Conservation (phyloP, 2,888 invertebrate species). For the Rhamnusium bicolor region DNA sequence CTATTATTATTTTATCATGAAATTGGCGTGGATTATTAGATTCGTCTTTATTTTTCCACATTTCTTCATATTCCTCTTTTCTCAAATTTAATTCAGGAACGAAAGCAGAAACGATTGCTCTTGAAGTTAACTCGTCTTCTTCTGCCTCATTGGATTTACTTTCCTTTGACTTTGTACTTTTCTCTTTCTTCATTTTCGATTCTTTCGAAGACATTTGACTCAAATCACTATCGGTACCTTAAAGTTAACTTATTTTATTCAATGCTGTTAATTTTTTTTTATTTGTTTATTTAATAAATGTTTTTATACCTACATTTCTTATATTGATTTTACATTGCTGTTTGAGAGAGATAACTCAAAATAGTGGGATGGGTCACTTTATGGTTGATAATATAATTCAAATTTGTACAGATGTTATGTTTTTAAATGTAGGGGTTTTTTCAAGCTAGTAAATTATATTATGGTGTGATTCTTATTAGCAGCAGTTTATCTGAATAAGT, state of each 20-base stretch:
- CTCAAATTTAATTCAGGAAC: conserved; percentile 81
- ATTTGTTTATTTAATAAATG: too few relatives aligned
- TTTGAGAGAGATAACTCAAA: too few relatives aligned
- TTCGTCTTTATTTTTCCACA: conserved; percentile 89
- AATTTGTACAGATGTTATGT: too few relatives aligned
- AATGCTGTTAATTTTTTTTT: too few relatives aligned
- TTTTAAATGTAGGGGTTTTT: too few relatives aligned
- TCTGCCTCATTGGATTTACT: conserved; percentile 72
- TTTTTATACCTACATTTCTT: too few relatives aligned
- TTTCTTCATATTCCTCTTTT: conserved; percentile 85
- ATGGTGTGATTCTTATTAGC: too few relatives aligned
- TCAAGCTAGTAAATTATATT: too few relatives aligned
- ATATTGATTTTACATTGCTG: too few relatives aligned
- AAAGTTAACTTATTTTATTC: neutral
- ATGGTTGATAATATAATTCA: too few relatives aligned
- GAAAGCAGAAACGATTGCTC: conserved; percentile 81
- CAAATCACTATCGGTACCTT: conserved; percentile 84
- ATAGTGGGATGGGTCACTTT: too few relatives aligned
- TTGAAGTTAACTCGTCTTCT: conserved; percentile 79
- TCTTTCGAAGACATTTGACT: conserved; percentile 85
- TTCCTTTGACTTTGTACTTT: conserved; percentile 77
- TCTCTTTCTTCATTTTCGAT: conserved; percentile 85
- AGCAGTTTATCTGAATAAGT: too few relatives aligned
- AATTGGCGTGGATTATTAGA: conserved; percentile 81
- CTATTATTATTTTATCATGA: conserved; percentile 87